Percentiles rank a stretch among this genome's conserved stretches.
Conservation (phyloP, 2,113 vertebrate genomes). For the mouse (Mus musculus) region DNA sequence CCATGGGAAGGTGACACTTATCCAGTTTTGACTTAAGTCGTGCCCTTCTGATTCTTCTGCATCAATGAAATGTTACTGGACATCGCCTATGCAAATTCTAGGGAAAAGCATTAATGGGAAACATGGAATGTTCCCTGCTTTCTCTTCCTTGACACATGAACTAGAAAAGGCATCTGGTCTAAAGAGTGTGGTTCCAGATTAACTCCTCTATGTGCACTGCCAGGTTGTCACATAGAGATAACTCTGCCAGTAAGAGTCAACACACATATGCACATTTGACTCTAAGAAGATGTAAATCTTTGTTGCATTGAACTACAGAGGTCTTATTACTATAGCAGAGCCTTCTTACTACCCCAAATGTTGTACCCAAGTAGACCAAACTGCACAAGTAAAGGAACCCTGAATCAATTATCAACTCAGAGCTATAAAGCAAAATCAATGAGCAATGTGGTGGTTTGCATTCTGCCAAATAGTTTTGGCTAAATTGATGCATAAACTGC, state of each 20-base stretch:
- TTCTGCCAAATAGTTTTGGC: slow-evolving; percentile 8
- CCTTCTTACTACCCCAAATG: neutral
- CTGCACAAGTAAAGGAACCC: neutral
- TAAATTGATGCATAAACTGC: slow-evolving; percentile 21
- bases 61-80: neutral
- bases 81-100: neutral
- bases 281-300: slow-evolving; percentile 15
- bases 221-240: neutral
- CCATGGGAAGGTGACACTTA: neutral
- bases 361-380: slow-evolving; percentile 4
- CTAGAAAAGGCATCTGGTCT: neutral
- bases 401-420: slow-evolving; percentile 31
- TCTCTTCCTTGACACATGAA: neutral
- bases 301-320: neutral
- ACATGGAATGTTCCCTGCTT: neutral
- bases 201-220: neutral
- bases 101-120: neutral
- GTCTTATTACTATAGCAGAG: neutral
- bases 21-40: neutral
- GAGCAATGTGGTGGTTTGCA: neutral
- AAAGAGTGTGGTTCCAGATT: neutral
- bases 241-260: neutral
- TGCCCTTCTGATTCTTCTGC: neutral
- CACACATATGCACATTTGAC: neutral
- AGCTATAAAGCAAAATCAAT: slow-evolving; percentile 28